Conservation (phyloP, 2,888 invertebrate species). For the Colostygia pectinataria region DNA sequence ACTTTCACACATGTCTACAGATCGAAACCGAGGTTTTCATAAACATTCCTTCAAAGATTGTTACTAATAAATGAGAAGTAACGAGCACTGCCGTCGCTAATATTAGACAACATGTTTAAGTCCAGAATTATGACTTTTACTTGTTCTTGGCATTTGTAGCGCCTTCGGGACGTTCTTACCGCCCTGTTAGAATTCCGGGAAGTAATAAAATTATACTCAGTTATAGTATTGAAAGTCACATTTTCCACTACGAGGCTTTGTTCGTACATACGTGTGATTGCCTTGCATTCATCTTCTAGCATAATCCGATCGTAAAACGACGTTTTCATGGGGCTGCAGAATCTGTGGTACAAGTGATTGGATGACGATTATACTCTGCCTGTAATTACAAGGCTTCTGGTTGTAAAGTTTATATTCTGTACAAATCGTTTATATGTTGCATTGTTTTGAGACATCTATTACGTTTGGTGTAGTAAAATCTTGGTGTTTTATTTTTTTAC, state of each 20-base stretch:
- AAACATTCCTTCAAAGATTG: constrained; percentile 54
- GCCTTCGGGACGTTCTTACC: constrained; percentile 52
- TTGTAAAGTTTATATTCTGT: constrained; percentile 17
- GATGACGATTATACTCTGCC: constrained; percentile 16
- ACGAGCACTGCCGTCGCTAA: constrained; percentile 43
- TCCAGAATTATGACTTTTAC: constrained; percentile 55
- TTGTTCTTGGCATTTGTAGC: constrained; percentile 42
- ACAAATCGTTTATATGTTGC: constrained; percentile 13
- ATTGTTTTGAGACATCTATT: constrained; percentile 9
- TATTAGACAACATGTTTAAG: constrained; percentile 48
- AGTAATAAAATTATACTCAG: constrained; percentile 71
- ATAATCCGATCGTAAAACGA: constrained; percentile 74
- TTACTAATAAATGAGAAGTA: constrained; percentile 59
- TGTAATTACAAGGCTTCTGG: constrained; percentile 18
- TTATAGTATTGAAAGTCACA: constrained; percentile 77
- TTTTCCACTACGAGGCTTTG: constrained; percentile 76
- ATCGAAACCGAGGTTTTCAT: constrained; percentile 43
- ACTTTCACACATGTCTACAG: constrained; percentile 30
- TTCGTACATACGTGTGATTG: constrained; percentile 70
- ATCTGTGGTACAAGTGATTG: constrained; percentile 42
- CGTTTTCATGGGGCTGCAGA: constrained; percentile 58
- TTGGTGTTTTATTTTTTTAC: neutral
- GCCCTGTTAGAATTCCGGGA: constrained; percentile 64
- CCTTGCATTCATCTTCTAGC: constrained; percentile 72
- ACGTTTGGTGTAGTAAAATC: neutral